Evolutionary conservation across 1,140 invertebrate genomes (phyloP).

Genomic region (Pararge aegeria): DNA sequence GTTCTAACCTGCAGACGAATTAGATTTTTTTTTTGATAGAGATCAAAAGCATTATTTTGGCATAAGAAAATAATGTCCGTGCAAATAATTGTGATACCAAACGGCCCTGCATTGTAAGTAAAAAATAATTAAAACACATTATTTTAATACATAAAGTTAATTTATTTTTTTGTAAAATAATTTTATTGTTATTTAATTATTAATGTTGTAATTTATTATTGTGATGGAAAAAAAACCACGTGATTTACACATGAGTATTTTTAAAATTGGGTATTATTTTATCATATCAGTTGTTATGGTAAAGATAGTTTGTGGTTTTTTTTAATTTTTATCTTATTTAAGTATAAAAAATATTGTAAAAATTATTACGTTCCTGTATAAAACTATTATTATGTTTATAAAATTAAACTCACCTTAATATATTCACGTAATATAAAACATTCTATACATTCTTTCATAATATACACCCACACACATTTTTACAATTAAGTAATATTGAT

Average conservation of each 20-base stretch:
- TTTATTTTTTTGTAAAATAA: slow-evolving; percentile 66
- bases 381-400: slow-evolving; percentile 25
- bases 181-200: slow-evolving; percentile 47
- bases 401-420: slow-evolving; percentile 20
- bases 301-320: no score
- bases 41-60: no score
- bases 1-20: no score
- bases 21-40: no score
- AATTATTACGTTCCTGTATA: slow-evolving; percentile 22
- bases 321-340: not conserved
- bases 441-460: slow-evolving; percentile 52
- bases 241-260: slow-evolving; percentile 10
- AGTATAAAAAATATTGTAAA: slow-evolving; percentile 15
- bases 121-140: not conserved
- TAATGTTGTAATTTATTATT: slow-evolving; percentile 69
- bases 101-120: no score
- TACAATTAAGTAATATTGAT: slow-evolving; percentile 33
- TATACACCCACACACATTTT: slow-evolving; percentile 47
- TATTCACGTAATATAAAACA: slow-evolving; percentile 37
- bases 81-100: no score
- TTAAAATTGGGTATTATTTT: slow-evolving; percentile 1
- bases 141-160: slow-evolving; percentile 47
- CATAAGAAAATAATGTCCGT: no score
- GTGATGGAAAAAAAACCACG: slow-evolving; percentile 65
- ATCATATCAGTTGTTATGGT: slow-evolving; percentile 5